phyloP scores from a whole-genome alignment of 2,113 vertebrate species.

The Taxidea taxus region DNA sequence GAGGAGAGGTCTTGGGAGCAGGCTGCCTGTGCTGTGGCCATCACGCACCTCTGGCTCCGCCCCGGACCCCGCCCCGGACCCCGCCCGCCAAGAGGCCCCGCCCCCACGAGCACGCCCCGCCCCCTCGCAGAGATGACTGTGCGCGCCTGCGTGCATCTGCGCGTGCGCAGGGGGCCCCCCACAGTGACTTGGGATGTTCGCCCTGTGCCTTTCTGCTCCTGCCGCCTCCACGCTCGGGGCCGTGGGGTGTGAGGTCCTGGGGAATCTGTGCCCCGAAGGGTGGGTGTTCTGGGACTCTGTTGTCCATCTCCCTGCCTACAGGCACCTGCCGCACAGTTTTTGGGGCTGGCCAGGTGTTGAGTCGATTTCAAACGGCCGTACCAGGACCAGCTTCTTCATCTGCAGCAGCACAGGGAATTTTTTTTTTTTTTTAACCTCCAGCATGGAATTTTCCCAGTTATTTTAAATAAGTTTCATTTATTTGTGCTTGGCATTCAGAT shows the following conservation, averaged over 20 bases:
- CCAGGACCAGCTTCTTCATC: neutral
- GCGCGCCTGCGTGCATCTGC: no score
- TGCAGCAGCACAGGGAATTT: neutral
- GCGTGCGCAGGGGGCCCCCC: neutral
- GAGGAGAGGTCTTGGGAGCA: neutral
- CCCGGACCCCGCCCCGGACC: no score
- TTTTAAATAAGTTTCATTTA: constrained; percentile 57
- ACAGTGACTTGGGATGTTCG: neutral
- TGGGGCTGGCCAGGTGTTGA: neutral
- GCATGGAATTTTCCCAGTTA: constrained; percentile 67
- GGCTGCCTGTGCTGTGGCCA: accelerated
- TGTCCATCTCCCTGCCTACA: neutral
- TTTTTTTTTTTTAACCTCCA: neutral
- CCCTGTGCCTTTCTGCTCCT: accelerated
- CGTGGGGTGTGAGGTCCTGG: neutral
- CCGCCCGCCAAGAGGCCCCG: no score
- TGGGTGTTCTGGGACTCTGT: neutral
- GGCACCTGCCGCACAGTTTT: neutral
- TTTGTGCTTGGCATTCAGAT: constrained; percentile 60
- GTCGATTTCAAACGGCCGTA: neutral
- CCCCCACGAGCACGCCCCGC: neutral
- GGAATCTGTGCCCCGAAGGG: neutral
- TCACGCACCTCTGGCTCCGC: neutral
- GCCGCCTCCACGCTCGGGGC: accelerated
- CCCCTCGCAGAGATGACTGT: neutral